phyloP scores from a whole-genome alignment of 2,888 invertebrate genomes.

The Drosophila demipolita region DNA sequence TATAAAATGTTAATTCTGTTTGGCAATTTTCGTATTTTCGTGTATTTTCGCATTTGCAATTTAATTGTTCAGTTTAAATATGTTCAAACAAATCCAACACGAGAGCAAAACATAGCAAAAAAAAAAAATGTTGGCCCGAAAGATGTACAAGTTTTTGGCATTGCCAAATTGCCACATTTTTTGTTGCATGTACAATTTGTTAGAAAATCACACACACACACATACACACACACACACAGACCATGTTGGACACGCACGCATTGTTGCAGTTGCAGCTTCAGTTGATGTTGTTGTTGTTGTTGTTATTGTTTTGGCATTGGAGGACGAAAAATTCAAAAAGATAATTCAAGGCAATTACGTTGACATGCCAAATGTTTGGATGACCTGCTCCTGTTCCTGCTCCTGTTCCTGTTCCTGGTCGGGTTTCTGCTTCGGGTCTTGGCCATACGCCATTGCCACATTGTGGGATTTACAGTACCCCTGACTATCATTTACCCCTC shows the following conservation, averaged over 20 bases:
- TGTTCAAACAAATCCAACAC: conserved; percentile 18
- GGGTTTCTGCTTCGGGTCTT: conserved; percentile 14
- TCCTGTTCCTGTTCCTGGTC: conserved; percentile 6
- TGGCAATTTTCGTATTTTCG: conserved; percentile 15
- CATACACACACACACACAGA: conserved; percentile 21
- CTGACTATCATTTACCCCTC: no score
- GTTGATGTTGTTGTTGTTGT: conserved; percentile 15
- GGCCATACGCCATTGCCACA: conserved; percentile 55
- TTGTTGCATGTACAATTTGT: conserved; percentile 48
- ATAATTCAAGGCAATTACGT: conserved; percentile 77
- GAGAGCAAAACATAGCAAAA: conserved; percentile 13
- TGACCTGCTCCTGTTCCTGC: conserved; percentile 12
- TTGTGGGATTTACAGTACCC: neutral
- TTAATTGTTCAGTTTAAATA: conserved; percentile 24
- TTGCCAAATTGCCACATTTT: conserved; percentile 63
- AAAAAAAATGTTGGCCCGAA: conserved; percentile 41
- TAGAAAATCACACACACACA: conserved; percentile 14
- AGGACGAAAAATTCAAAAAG: conserved; percentile 62
- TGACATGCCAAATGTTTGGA: conserved; percentile 75
- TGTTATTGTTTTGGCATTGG: conserved; percentile 35
- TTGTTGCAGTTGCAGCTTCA: conserved; percentile 1
- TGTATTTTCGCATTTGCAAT: conserved; percentile 30
- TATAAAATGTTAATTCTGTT: conserved; percentile 57
- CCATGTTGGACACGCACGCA: conserved; percentile 7
- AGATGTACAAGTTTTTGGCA: conserved; percentile 53